Evolutionary conservation across 2,888 invertebrate genomes (phyloP).

Genomic region (Phyto melanocephala): DNA sequence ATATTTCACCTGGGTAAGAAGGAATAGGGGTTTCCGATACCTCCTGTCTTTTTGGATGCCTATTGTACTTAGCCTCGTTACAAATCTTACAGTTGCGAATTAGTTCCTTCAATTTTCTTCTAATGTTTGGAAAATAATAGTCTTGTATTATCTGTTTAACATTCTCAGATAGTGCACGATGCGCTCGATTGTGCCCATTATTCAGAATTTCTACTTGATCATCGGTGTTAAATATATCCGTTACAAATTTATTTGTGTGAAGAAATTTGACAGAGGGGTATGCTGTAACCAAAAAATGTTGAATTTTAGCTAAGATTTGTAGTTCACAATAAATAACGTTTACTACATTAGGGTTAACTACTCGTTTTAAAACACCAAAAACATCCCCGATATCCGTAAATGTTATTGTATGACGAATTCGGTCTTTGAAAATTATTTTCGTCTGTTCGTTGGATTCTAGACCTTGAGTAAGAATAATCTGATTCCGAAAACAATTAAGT

Average conservation of each 20-base stretch:
- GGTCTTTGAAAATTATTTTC: conserved; percentile 55
- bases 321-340: conserved; percentile 32
- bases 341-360: not conserved
- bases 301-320: conserved; percentile 1
- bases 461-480: conserved; percentile 28
- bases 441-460: conserved; percentile 16
- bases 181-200: conserved; percentile 34
- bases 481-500: conserved; percentile 43
- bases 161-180: conserved; percentile 28
- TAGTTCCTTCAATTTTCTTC: not conserved
- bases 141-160: conserved; percentile 26
- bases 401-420: conserved; percentile 15
- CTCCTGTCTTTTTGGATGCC: conserved; percentile 8
- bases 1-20: conserved; percentile 26
- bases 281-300: not conserved
- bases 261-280: conserved; percentile 49
- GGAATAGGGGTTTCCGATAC: conserved; percentile 21
- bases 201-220: conserved; percentile 50
- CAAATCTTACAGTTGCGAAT: conserved; percentile 20
- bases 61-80: conserved; percentile 29
- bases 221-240: conserved; percentile 49
- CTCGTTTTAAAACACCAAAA: not conserved
- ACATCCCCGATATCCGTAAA: conserved; percentile 6
- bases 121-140: conserved; percentile 43
- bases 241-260: conserved; percentile 28